Percentiles rank a stretch among this genome's conserved stretches.
These are phyloP conservation scores for Aphaenogaster rudis DNA, from an alignment of 1,140 invertebrate genomes.

Conservation along the genomic window DNA sequence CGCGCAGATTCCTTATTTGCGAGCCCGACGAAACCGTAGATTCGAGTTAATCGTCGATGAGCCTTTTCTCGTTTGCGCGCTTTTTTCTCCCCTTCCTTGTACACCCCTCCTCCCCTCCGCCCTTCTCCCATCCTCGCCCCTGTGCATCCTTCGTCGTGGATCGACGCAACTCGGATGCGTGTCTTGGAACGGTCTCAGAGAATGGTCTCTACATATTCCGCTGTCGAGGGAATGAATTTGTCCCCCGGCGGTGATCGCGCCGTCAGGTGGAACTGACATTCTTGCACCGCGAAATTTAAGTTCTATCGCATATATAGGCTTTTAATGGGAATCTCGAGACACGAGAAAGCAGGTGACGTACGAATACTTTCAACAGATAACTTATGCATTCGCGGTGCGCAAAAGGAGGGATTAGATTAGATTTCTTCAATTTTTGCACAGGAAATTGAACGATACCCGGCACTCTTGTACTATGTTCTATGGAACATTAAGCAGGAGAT, in stretches of 20 bases:
- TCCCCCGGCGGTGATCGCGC: background rate
- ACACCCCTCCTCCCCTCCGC: constrained; percentile 13
- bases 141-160: constrained; percentile 4
- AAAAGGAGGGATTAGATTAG: background rate
- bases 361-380: background rate
- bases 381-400: background rate
- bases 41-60: constrained; percentile 85
- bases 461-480: background rate
- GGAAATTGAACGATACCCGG: background rate
- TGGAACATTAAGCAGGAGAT: constrained; percentile 45
- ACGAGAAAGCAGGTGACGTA: background rate
- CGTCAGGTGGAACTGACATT: background rate
- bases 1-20: constrained; percentile 81
- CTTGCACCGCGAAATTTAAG: background rate
- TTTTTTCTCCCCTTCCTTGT: constrained; percentile 60
- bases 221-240: constrained; percentile 2
- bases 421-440: background rate
- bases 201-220: background rate
- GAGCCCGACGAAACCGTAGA: constrained; percentile 82
- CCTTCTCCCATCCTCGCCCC: constrained; percentile 17
- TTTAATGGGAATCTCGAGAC: constrained; percentile 11
- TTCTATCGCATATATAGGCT: background rate
- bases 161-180: constrained; percentile 30
- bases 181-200: background rate
- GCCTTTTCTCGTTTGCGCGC: constrained; percentile 71